phyloP scores from a whole-genome alignment of 2,888 invertebrate genomes.

The Pandemis corylana region DNA sequence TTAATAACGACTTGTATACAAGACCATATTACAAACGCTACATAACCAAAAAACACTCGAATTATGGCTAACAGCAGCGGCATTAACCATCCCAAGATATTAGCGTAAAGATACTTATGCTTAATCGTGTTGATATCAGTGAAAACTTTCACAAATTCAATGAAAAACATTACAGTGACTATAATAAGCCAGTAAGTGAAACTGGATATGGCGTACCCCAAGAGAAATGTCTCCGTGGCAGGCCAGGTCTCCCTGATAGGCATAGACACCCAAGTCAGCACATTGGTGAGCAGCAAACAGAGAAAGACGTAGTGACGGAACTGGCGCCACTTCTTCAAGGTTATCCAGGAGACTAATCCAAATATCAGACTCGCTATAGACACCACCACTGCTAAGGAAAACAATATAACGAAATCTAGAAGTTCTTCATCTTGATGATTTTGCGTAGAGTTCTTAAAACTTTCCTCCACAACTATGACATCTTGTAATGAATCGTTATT shows the following conservation, averaged over 20 bases:
- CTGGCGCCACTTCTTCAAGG: neutral
- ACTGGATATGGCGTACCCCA: neutral
- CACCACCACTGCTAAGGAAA: neutral
- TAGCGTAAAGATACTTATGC: neutral
- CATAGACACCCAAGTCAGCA: neutral
- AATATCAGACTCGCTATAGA: neutral
- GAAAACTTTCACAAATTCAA: conserved; percentile 4
- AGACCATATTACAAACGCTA: neutral
- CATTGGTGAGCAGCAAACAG: neutral
- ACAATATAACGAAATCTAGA: neutral
- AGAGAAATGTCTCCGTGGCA: no score
- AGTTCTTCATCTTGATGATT: neutral
- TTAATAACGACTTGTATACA: neutral
- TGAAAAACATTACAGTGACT: neutral
- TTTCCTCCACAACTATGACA: no score
- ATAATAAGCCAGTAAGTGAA: neutral
- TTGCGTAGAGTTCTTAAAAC: neutral
- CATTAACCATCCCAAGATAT: neutral
- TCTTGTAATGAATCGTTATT: no score
- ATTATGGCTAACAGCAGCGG: neutral
- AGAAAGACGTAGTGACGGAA: neutral
- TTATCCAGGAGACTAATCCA: neutral
- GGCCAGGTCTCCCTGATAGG: neutral
- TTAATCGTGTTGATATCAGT: neutral
- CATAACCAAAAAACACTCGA: neutral